Evolutionary conservation across 2,797 vertebrate genomes (phyloP), one percentile per base, ranked within the genome.

Genomic region (Erpetoichthys calabaricus): DNA sequence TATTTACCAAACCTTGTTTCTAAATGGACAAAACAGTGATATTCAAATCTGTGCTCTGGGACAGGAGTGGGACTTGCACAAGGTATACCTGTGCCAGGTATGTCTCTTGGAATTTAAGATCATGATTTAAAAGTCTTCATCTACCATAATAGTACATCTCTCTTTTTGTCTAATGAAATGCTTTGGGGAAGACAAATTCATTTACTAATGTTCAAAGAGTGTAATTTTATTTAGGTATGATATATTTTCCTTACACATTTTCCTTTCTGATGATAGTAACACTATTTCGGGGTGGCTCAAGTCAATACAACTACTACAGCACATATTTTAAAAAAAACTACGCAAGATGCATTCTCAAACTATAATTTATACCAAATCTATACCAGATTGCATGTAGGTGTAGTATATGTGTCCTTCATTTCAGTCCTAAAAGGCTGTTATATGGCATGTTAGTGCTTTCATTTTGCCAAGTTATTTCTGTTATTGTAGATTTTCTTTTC

Each of bases 21-120:
- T 99, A 63, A 96, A 97, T 52, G 95, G 95, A 3, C 94, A 98
- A 73, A 96, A 97, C 75, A 98, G 96, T 10, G 96, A 98, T 63
- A 84, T 99, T 69, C 84, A 90, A 45, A 99, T 99, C 55, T 90
- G 90, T 64, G 95, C 95, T 4, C 80, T 97, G 70, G 94, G 92
- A 60, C 89, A 99, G 73, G 89, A 94, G 59, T 99, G 96, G 96
- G 93, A 89, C 67, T 84, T 98, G 63, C 96, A 99, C 70, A 99
- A 97, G 77, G 85, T 99, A 4, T 97, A 99, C 66, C 79, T 99
- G 65, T 95, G 95, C 61, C 96, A 99, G 91, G 96, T 97, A 74
- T 73, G 75, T 8, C 6, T 42, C 51, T 58, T 7, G 8, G 53
- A 57, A 63, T 25, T 25, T 25, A 25, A 25, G 25, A 25, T 25